Conservation (phyloP, 2,888 invertebrate genomes). For the Diarsia rubi region DNA sequence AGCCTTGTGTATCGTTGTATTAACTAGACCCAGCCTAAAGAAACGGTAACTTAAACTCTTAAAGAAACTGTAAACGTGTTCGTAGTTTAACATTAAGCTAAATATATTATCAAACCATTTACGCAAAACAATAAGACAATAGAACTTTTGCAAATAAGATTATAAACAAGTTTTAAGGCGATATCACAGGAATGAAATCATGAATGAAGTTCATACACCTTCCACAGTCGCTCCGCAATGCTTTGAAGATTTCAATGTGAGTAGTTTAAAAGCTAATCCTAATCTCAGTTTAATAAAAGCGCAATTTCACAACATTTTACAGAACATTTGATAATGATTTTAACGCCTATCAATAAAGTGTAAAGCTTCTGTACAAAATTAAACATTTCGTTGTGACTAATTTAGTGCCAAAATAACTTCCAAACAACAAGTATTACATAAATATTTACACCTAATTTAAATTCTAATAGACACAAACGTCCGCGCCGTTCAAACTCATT, state of each 20-base stretch:
- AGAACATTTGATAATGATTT: background rate
- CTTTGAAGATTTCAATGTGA: slow-evolving; percentile 67
- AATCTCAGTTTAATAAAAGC: slow-evolving; percentile 15
- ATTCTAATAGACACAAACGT: slow-evolving; percentile 20
- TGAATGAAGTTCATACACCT: slow-evolving; percentile 72
- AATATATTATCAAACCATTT: slow-evolving; percentile 42
- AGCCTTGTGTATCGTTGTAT: slow-evolving; percentile 51
- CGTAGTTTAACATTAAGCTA: slow-evolving; percentile 41
- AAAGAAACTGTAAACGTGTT: slow-evolving; percentile 49
- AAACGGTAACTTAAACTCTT: slow-evolving; percentile 69
- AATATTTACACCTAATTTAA: slow-evolving; percentile 41
- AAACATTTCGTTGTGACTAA: slow-evolving; percentile 15
- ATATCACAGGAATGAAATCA: slow-evolving; percentile 85
- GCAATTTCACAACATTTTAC: slow-evolving; percentile 2
- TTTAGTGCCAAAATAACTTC: slow-evolving; percentile 30
- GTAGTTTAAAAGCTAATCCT: slow-evolving; percentile 54
- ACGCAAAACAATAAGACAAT: slow-evolving; percentile 60
- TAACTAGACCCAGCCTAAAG: slow-evolving; percentile 58
- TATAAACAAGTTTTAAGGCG: slow-evolving; percentile 72
- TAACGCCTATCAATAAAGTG: background rate
- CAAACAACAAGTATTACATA: slow-evolving; percentile 25
- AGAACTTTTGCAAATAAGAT: slow-evolving; percentile 63
- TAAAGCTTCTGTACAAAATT: background rate
- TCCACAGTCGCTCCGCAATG: slow-evolving; percentile 62
- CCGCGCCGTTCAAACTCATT: slow-evolving; percentile 8